Conservation (phyloP, 2,888 invertebrate genomes). For the Agrotis exclamationis region DNA sequence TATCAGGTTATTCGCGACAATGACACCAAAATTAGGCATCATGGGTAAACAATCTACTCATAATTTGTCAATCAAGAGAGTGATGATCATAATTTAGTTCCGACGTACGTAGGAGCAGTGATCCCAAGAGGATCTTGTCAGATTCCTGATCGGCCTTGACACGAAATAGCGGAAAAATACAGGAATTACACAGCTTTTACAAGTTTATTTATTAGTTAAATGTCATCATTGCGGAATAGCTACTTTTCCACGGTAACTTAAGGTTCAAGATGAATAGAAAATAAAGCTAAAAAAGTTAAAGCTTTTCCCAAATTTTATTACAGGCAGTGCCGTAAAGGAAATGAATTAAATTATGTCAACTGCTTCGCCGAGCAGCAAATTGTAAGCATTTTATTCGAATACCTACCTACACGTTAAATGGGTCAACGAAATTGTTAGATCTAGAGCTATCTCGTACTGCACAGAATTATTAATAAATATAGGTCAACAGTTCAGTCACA, state of each 20-base stretch:
- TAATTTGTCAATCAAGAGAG: constrained; percentile 54
- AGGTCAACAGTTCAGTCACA: constrained; percentile 32
- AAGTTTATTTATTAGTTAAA: not conserved
- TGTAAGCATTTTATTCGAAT: constrained; percentile 28
- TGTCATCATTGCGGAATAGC: not conserved
- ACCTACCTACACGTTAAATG: constrained; percentile 24
- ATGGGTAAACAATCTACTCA: constrained; percentile 46
- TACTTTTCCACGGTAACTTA: not conserved
- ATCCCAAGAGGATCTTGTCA: constrained; percentile 66
- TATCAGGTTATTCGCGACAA: constrained; percentile 23
- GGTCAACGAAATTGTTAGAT: constrained; percentile 35
- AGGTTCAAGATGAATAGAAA: not conserved
- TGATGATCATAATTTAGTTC: constrained; percentile 41
- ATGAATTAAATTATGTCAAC: constrained; percentile 23
- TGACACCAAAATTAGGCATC: constrained; percentile 48
- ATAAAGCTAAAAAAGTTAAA: not conserved
- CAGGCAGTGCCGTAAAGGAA: constrained; percentile 8
- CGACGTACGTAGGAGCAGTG: constrained; percentile 6
- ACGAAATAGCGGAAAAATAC: constrained; percentile 53
- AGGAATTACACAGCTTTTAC: constrained; percentile 10
- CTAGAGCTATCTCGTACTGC: constrained; percentile 15
- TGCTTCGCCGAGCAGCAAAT: constrained; percentile 7
- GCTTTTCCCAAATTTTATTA: constrained; percentile 9
- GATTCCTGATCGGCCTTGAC: constrained; percentile 74
- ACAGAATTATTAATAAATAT: constrained; percentile 33